A percentile compares a stretch with the other conserved stretches of the same genome.
Conservation (phyloP, 1,140 invertebrate species). For the Drosophila cardini region DNA sequence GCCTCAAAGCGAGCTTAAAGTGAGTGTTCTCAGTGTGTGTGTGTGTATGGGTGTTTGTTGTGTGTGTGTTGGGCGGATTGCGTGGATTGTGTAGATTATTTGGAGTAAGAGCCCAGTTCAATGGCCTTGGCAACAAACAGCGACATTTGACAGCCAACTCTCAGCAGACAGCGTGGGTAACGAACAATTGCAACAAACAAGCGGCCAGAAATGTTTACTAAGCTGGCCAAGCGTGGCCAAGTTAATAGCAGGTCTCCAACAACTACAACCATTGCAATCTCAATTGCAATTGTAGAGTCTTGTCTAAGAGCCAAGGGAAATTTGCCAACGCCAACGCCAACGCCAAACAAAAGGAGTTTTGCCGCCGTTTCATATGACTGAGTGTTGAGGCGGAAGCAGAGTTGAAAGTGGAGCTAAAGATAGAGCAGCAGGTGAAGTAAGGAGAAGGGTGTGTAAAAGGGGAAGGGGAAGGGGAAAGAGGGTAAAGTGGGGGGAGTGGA, state of each 20-base stretch:
- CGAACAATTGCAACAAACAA: conserved; percentile 39
- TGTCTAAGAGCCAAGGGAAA: conserved; percentile 40
- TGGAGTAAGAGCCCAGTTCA: conserved; percentile 60
- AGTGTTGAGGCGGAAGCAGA: conserved; percentile 51
- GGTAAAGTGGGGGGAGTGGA: background rate
- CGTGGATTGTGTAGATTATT: conserved; percentile 60
- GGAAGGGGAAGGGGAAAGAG: background rate
- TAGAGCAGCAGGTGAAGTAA: background rate
- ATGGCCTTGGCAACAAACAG: conserved; percentile 62
- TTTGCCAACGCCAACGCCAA: conserved; percentile 47
- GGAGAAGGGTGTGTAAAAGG: conserved; percentile 9
- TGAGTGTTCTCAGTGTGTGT: background rate
- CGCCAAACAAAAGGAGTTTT: conserved; percentile 19
- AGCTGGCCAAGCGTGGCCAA: conserved; percentile 69
- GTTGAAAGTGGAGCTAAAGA: conserved; percentile 69
- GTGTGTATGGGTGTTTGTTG: background rate
- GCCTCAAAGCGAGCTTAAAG: conserved; percentile 36
- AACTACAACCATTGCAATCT: conserved; percentile 4
- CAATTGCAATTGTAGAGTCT: conserved; percentile 16
- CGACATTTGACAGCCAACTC: conserved; percentile 34
- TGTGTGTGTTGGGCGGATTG: conserved; percentile 43
- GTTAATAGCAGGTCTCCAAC: conserved; percentile 46
- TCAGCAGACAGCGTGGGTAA: conserved; percentile 67
- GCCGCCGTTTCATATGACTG: conserved; percentile 41
- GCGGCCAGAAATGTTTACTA: conserved; percentile 29